phyloP scores from a whole-genome alignment of 2,888 invertebrate genomes.

The Parascotia fuliginaria region DNA sequence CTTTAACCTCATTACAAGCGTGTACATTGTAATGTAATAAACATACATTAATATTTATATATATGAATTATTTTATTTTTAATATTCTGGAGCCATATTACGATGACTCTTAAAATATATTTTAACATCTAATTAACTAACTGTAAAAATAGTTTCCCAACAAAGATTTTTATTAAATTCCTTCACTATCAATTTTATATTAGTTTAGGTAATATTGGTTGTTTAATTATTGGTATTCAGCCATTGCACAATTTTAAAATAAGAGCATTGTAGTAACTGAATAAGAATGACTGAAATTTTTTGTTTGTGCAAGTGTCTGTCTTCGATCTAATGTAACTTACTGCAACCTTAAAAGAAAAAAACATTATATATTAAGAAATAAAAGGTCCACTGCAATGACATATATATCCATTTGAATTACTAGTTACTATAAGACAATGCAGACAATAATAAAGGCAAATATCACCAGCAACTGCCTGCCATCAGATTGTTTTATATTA shows the following conservation, averaged over 20 bases:
- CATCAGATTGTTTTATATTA: too few relatives aligned
- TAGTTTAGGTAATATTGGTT: not conserved
- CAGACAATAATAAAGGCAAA: too few relatives aligned
- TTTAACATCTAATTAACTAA: conserved; percentile 51
- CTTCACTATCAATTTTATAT: conserved; percentile 28
- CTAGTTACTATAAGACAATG: too few relatives aligned
- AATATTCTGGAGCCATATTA: conserved; percentile 49
- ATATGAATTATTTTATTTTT: conserved; percentile 41
- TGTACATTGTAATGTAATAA: conserved; percentile 48
- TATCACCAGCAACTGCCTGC: too few relatives aligned
- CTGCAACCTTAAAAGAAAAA: too few relatives aligned
- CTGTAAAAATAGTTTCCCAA: conserved; percentile 57
- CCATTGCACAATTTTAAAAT: conserved; percentile 21
- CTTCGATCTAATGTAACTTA: conserved; percentile 10
- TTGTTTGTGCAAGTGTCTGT: conserved; percentile 37
- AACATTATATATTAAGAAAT: too few relatives aligned
- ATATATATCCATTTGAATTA: too few relatives aligned
- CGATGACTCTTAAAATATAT: conserved; percentile 45
- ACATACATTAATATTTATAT: conserved; percentile 39
- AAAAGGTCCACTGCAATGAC: too few relatives aligned
- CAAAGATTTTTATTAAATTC: conserved; percentile 51
- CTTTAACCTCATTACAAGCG: conserved; percentile 50
- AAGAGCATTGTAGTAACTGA: conserved; percentile 2
- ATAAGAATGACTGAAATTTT: conserved; percentile 1
- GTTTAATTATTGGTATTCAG: not conserved